Evolutionary conservation across 2,888 invertebrate species (phyloP).

Genomic region (Ptilodon capucinus): DNA sequence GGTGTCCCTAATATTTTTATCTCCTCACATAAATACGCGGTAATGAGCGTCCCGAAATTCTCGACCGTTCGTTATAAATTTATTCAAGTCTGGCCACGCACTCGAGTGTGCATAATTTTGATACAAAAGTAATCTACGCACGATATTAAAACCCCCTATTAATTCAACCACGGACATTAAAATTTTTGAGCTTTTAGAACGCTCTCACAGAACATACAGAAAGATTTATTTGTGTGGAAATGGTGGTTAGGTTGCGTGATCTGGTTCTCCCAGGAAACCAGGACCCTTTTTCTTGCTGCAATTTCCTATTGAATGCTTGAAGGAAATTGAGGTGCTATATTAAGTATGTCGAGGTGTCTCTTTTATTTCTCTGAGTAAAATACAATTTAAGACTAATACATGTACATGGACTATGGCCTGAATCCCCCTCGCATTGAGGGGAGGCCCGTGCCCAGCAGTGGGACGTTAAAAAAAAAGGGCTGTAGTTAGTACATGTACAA

Average conservation of each 20-base stretch:
- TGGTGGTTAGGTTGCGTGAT: slow-evolving; percentile 11
- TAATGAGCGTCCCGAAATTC: slow-evolving; percentile 78
- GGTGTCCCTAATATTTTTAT: slow-evolving; percentile 82
- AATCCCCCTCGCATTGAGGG: too few species aligned
- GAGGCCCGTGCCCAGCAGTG: too few species aligned
- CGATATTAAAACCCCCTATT: slow-evolving; percentile 66
- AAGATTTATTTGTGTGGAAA: slow-evolving; percentile 9
- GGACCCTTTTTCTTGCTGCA: slow-evolving; percentile 53
- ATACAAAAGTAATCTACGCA: slow-evolving; percentile 78
- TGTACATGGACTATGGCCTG: too few species aligned
- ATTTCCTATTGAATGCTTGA: slow-evolving; percentile 62
- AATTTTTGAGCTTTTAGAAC: slow-evolving; percentile 32
- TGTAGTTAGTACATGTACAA: too few species aligned
- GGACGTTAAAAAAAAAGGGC: too few species aligned
- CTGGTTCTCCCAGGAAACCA: slow-evolving; percentile 61
- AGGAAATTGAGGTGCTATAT: slow-evolving; percentile 44
- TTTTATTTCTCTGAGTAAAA: neutral
- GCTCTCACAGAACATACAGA: slow-evolving; percentile 29
- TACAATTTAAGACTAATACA: too few species aligned
- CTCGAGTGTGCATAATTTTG: slow-evolving; percentile 80
- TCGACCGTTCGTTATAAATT: slow-evolving; percentile 71
- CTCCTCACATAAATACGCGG: slow-evolving; percentile 78
- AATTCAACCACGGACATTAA: slow-evolving; percentile 50
- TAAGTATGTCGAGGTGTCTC: neutral
- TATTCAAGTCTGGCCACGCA: slow-evolving; percentile 72